Evolutionary conservation across 2,797 vertebrate species (phyloP).

Genomic region (Euphonia xanthogaster): DNA sequence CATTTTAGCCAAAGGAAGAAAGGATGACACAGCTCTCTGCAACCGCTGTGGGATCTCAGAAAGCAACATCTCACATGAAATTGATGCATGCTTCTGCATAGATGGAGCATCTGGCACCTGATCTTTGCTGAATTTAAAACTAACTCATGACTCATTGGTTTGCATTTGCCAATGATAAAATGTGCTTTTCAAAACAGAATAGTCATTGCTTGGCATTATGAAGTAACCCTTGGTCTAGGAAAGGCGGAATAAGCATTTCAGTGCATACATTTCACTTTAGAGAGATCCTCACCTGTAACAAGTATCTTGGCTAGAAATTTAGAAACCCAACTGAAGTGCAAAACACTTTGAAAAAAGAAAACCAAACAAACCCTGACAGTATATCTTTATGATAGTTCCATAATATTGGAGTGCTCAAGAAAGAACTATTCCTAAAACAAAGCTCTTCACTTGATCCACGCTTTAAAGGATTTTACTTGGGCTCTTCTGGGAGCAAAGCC

Average conservation of each 20-base stretch:
- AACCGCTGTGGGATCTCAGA: background rate
- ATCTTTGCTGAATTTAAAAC: background rate
- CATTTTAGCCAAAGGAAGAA: background rate
- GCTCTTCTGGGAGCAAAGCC: background rate
- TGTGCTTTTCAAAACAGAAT: background rate
- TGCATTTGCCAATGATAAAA: background rate
- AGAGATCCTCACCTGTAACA: background rate
- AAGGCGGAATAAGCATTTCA: background rate
- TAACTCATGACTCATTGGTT: background rate
- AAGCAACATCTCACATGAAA: background rate
- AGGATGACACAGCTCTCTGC: background rate
- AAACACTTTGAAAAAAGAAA: background rate
- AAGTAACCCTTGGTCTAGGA: background rate
- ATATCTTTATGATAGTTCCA: background rate
- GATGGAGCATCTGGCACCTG: background rate
- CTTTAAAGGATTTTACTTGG: background rate
- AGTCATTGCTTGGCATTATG: background rate
- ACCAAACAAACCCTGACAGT: background rate
- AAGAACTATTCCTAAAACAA: background rate
- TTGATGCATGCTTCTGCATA: background rate
- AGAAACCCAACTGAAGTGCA: background rate
- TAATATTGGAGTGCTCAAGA: background rate
- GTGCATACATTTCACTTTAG: background rate
- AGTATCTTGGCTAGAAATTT: background rate
- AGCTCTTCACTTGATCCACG: background rate